Evolutionary conservation across 2,888 invertebrate species (phyloP), one percentile per base, ranked within the genome.

Genomic region (Zygothrica quintamaculata): DNA sequence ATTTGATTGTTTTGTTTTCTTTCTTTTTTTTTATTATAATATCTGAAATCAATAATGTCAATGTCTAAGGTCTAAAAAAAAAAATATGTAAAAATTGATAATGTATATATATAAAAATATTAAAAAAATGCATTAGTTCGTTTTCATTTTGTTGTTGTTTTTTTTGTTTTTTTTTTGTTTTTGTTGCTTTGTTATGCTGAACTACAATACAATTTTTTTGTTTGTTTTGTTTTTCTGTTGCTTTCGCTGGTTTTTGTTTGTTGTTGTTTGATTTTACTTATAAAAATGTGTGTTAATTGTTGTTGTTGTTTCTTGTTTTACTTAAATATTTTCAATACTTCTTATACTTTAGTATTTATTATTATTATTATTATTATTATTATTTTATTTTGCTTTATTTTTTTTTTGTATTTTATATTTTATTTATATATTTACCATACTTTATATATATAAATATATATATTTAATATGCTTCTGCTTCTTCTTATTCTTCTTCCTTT

Each of bases 21-120:
- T 33, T 65, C 9, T 62, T 69, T 84, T 68, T 78, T 74, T 87
- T 87, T 87, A 87, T 88, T 85, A 79, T 88, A 79, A 78, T 89
- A 88, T 89, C 81, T 81, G 89, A 88, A 89, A 89, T 89, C 88
- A 89, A 88, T 89, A 88, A 87, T 88, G 89, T 88, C 88, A 89
- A 87, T 88, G 81, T 86, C 89, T 89, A 88, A 81, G 80, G 77
- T 82, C 87, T 89, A 89, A 86, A 88, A 86, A 81, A 79, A 81
- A 82, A 81, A n/a, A n/a, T n/a, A 77, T 88, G 88, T 89, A 89
- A 89, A 89, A 89, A 88, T 89, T 89, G 89, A 89, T 89, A 89
- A 89, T 89, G 86, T 88, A 88, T 89, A 86, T 78, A 89, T 89
- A 89, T 89, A 89, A 89, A 89, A 88, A 89, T 89, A 88, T 88